phyloP scores from a whole-genome alignment of 23 tunicate genomes.

The Diplosoma virens region DNA sequence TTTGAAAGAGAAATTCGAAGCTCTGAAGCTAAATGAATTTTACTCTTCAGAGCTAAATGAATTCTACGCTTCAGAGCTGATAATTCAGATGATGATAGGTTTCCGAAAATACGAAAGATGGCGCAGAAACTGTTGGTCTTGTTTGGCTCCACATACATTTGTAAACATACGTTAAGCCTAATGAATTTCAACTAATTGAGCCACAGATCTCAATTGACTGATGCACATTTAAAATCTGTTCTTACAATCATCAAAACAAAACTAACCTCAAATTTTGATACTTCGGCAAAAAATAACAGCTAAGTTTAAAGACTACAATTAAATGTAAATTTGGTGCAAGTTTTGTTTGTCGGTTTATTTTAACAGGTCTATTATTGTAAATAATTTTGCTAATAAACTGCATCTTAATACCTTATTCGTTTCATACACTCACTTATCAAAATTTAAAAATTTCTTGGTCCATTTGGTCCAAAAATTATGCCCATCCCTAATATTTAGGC shows the following conservation, averaged over 20 bases:
- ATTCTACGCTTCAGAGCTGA: no score
- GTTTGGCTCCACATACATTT: conserved; percentile 24
- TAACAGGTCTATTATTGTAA: no score
- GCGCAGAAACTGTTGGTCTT: conserved; percentile 16
- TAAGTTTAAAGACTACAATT: no score
- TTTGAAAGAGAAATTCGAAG: conserved; percentile 27
- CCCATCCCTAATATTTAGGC: no score
- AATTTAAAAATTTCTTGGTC: no score
- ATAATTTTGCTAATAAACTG: no score
- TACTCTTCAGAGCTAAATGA: not conserved
- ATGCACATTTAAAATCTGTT: conserved; percentile 22
- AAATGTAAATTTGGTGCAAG: no score
- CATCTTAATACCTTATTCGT: no score
- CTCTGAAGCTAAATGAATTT: conserved; percentile 30
- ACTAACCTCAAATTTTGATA: conserved; percentile 5
- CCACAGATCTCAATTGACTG: conserved; percentile 25
- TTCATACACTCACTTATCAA: no score
- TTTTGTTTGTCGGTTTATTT: no score
- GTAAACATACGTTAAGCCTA: conserved; percentile 19
- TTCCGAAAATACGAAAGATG: conserved; percentile 22
- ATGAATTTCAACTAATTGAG: conserved; percentile 24
- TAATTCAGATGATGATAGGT: not conserved
- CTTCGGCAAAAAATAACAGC: conserved; percentile 20
- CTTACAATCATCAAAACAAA: conserved; percentile 18
- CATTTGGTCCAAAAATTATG: no score